Conservation (phyloP, 2,888 invertebrate genomes). For the Phalangium opilio region DNA sequence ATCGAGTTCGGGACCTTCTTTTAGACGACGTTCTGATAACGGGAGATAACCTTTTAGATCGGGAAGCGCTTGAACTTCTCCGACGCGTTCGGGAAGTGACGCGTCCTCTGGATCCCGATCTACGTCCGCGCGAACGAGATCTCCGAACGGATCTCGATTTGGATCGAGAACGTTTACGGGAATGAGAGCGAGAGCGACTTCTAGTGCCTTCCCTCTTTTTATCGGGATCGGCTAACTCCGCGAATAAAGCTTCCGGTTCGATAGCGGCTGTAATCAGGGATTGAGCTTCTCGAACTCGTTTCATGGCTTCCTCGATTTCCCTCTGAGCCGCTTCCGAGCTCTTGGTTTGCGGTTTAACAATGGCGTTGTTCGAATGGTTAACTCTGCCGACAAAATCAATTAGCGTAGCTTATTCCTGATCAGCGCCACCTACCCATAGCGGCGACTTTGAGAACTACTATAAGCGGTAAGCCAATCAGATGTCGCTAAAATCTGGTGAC, state of each 20-base stretch:
- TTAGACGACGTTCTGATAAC: neutral
- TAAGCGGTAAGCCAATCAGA: too few relatives aligned
- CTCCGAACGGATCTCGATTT: conserved; percentile 16
- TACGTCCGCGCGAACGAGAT: conserved; percentile 11
- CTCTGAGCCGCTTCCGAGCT: conserved; percentile 88
- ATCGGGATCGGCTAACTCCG: conserved; percentile 60
- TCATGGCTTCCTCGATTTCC: conserved; percentile 95
- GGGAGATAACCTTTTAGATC: too few relatives aligned
- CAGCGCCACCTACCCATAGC: too few relatives aligned
- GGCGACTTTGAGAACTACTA: too few relatives aligned
- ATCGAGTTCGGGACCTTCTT: conserved; percentile 1
- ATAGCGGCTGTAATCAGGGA: conserved; percentile 85
- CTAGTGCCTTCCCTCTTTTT: conserved; percentile 55
- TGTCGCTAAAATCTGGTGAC: too few relatives aligned
- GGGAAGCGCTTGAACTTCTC: neutral
- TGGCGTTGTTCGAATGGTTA: conserved; percentile 79
- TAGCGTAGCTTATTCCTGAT: too few relatives aligned
- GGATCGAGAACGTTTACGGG: conserved; percentile 22
- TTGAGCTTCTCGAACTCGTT: conserved; percentile 87
- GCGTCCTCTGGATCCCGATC: conserved; percentile 9
- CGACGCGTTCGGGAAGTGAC: conserved; percentile 39
- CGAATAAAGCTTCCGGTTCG: conserved; percentile 42
- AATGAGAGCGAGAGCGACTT: conserved; percentile 37
- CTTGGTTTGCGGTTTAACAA: conserved; percentile 73
- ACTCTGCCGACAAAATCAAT: too few relatives aligned